Evolutionary conservation across 2,888 invertebrate genomes (phyloP), one percentile per base, ranked within the genome.

Genomic region (Gymnoscelis rufifasciata): DNA sequence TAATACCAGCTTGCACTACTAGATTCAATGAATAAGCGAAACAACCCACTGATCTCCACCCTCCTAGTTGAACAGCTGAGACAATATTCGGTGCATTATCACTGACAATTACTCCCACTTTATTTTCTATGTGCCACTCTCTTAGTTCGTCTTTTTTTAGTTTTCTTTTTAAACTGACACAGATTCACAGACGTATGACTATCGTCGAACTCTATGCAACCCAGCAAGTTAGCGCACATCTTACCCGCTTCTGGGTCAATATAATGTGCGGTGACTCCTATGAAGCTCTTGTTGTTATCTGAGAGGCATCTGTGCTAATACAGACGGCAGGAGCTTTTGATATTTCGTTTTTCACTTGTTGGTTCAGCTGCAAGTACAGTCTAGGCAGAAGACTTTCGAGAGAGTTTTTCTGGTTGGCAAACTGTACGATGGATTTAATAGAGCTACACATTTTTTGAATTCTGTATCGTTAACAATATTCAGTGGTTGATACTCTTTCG

Each of bases 361-460:
- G 13, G 12, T 30, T 30, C 30, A 14, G 13, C 30, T 30, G 30
- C 13, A 30, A 19, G 38, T 58, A 58, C 5, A 41, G 13, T 38
- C 54, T 46, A 1, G 57, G 59, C 10, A 62, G 44, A 14, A 59
- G 26, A 23, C 49, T 57, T 47, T 57, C 4, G 58, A 53, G 4
- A 62, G 23, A 4, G 54, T 59, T 44, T 56, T 60, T 4, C 56
- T 43, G 1, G 60, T 55, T 10, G 56, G 60, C 12, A 63, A 31
- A 7, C 37, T 41, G 28, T 60, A 59, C 2, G 37, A 28, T 3
- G 60, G 54, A 33, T 53, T 52, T 2, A 60, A 29, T 40, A 61
- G n/a, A 0, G 38, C 13, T 1, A 60, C 51, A 0, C 54, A 40
- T 10, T 51, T 57, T 38, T 27, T 51, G 23, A 63, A 59, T 38